phyloP scores from a whole-genome alignment of 2,888 invertebrate species.

The Drosophila yooni region DNA sequence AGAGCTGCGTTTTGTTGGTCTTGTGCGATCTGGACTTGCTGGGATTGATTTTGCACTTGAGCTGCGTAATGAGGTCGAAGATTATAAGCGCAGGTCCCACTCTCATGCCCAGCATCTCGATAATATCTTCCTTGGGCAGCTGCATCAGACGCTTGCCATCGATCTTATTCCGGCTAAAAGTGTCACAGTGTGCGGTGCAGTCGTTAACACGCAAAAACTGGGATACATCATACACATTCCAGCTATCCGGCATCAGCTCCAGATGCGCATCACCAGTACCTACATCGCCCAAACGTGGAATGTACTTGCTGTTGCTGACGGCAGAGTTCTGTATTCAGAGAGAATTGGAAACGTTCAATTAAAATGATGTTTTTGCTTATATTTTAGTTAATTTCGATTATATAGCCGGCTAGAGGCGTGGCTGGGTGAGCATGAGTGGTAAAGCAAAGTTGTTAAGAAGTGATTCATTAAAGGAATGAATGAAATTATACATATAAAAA shows the following conservation, averaged over 20 bases:
- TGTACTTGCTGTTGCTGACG: conserved; percentile 86
- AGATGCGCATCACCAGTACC: conserved; percentile 70
- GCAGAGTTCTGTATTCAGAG: conserved; percentile 83
- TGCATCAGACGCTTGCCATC: conserved; percentile 92
- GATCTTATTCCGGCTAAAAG: conserved; percentile 89
- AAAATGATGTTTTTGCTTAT: neutral
- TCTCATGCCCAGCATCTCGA: conserved; percentile 95
- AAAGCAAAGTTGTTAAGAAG: neutral
- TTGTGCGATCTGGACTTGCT: conserved; percentile 85
- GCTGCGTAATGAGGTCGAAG: conserved; percentile 95
- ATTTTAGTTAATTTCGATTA: neutral
- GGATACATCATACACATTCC: conserved; percentile 94
- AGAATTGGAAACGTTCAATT: neutral
- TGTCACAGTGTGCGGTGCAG: conserved; percentile 90
- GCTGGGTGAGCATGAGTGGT: conserved; percentile 12
- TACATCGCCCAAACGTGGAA: conserved; percentile 86
- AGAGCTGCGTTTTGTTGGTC: conserved; percentile 88
- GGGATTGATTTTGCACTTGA: conserved; percentile 90
- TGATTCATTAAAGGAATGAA: neutral
- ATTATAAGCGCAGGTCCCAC: conserved; percentile 98
- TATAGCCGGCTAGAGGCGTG: conserved; percentile 16
- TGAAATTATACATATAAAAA: neutral
- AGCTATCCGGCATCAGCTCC: conserved; percentile 87
- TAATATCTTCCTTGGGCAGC: conserved; percentile 95
- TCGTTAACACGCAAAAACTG: conserved; percentile 96